Base-by-base conservation (phyloP, 1,140 invertebrate genomes). In the Oedothorax gibbosus region DNA sequence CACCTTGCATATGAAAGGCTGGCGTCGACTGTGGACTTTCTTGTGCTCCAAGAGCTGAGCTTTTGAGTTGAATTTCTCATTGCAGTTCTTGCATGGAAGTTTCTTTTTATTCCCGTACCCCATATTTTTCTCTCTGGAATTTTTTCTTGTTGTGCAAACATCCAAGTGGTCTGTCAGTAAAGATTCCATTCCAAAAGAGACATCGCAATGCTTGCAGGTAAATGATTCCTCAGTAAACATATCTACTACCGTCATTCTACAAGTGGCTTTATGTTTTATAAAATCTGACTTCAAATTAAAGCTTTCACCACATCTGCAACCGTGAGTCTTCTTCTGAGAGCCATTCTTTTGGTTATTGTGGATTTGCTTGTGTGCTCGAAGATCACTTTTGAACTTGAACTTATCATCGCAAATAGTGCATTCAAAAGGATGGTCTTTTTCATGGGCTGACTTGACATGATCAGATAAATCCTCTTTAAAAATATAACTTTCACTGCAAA, bases 1-100 rank as follows among this genome's bases (percentile, higher is more conserved):
- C 20, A 85, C 83, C 62, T 85, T 85, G 53, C 83, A 85, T 18
- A 85, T 77, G 49, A 85, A 85, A 35, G 83, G 83, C 53, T 85
- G 83, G 12, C 83, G 64, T n/a, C 83, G 49, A n/a, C 83, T 85
- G n/a, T 85, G 83, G 20, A 85, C 50, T 14, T 85, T 85, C 20
- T 85, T 85, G 15, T 85, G 83, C n/a, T 78, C 83, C 35, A 85
- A 64, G 5, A 85, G 64, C 53, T 85, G 73, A 60, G 49, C 65
- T 64, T 85, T 85, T 35, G 83, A 60, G 9, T 53, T 68, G n/a
- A 85, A 85, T 35, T 75, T 51, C 50, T 71, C 64, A 64, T 78
- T 62, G 56, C 83, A 85, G 18, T 85, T 85, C 53, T 85, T 85
- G 14, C 83, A 85, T 2, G 71, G 35, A 50, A 75, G 71, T 49